Evolutionary conservation across 2,113 vertebrate genomes (phyloP).

Genomic region (Etia nguti): DNA sequence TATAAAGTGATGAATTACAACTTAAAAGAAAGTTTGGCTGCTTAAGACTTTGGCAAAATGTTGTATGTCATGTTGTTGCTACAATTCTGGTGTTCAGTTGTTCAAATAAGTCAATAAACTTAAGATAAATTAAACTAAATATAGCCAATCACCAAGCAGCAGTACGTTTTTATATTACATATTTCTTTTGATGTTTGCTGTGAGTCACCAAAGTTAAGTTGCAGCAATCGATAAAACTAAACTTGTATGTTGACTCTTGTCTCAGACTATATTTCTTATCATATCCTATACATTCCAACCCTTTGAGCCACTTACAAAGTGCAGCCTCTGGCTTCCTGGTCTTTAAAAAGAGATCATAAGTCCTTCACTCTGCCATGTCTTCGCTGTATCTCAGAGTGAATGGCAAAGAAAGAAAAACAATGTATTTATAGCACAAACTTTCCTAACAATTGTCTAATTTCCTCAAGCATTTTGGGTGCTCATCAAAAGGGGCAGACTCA

Average conservation of each 20-base stretch:
- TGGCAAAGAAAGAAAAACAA: conserved; percentile 33
- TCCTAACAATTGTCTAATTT: conserved; percentile 49
- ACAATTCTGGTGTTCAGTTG: neutral
- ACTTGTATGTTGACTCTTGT: neutral
- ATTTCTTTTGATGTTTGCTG: neutral
- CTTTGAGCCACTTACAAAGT: conserved; percentile 38
- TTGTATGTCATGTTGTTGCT: neutral
- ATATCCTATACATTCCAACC: neutral
- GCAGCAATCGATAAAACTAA: neutral
- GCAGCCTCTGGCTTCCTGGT: conserved; percentile 48
- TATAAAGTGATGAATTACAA: neutral
- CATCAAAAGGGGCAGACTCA: conserved; percentile 52
- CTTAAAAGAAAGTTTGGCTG: neutral
- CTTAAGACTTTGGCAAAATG: neutral
- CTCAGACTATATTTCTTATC: conserved; percentile 10
- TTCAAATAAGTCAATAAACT: neutral
- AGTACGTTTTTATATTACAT: neutral
- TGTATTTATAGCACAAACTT: conserved; percentile 40
- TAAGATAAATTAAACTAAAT: neutral
- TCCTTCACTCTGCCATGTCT: conserved; percentile 26
- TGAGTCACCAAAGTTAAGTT: neutral
- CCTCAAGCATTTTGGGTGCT: conserved; percentile 46
- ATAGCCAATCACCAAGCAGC: neutral
- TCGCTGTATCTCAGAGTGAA: conserved; percentile 31
- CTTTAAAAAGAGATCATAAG: conserved; percentile 25